phyloP scores from a whole-genome alignment of 2,888 invertebrate species.

The Meandrusa payeni region DNA sequence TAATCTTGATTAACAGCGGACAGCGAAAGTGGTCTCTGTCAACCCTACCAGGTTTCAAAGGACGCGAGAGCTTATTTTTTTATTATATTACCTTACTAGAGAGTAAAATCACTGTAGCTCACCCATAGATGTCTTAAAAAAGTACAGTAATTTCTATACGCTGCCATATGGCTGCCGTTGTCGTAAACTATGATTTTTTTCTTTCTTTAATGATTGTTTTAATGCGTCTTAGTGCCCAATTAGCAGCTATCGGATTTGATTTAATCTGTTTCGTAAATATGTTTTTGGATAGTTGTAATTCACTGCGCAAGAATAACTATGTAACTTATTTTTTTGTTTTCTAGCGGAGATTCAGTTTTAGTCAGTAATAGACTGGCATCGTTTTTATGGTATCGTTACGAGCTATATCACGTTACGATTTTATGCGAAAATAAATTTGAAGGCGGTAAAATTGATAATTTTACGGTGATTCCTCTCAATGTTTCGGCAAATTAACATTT shows the following conservation, averaged over 20 bases:
- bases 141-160: neutral
- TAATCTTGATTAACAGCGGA: no score
- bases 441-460: constrained; percentile 12
- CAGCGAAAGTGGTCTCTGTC: no score
- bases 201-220: constrained; percentile 4
- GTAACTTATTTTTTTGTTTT: constrained; percentile 5
- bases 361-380: neutral
- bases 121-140: no score
- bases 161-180: neutral
- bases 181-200: constrained; percentile 16
- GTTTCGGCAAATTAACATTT: constrained; percentile 9
- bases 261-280: constrained; percentile 11
- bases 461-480: constrained; percentile 15
- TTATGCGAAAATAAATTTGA: constrained; percentile 12
- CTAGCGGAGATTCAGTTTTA: constrained; percentile 4
- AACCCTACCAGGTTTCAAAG: no score
- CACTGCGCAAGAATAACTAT: neutral
- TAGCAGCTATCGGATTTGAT: constrained; percentile 11
- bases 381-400: constrained; percentile 2
- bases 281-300: constrained; percentile 9
- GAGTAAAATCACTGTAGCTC: no score
- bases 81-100: no score
- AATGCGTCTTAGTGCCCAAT: constrained; percentile 8
- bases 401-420: constrained; percentile 7
- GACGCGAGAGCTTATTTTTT: no score